Percentiles rank a stretch among this genome's conserved stretches.
These are phyloP conservation scores for Sylvia atricapilla DNA, from an alignment of 2,113 vertebrate species.

Conservation along the genomic window DNA sequence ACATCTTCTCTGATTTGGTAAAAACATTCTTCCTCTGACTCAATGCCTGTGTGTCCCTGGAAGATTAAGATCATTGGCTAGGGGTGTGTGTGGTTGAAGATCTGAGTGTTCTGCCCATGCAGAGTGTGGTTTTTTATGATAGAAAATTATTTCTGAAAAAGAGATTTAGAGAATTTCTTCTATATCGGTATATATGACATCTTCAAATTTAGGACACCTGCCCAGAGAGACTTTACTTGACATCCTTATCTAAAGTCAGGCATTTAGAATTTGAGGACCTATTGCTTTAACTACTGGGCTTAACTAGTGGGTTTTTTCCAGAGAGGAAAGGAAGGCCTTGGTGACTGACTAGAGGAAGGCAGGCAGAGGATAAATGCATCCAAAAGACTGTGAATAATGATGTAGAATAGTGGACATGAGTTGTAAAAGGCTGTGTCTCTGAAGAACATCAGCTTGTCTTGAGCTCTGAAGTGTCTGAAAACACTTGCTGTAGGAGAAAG, in stretches of 20 bases:
- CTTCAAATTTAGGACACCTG: background rate
- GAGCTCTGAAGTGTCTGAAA: background rate
- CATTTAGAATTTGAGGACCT: background rate
- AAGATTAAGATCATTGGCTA: background rate
- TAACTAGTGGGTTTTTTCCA: background rate
- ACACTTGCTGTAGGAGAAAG: background rate
- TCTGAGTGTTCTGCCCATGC: background rate
- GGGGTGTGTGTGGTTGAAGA: background rate
- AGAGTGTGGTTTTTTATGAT: background rate
- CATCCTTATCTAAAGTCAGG: background rate
- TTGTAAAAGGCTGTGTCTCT: background rate
- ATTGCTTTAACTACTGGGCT: background rate
- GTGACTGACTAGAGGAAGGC: background rate
- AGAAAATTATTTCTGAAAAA: background rate
- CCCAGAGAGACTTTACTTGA: background rate
- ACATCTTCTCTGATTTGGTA: background rate
- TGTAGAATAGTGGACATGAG: background rate
- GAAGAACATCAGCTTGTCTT: background rate
- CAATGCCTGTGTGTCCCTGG: accelerated
- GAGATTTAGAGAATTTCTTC: background rate
- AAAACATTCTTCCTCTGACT: background rate
- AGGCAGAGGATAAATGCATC: background rate
- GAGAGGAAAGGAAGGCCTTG: background rate
- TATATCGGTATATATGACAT: background rate
- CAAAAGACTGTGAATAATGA: background rate